Percentiles rank a stretch among this genome's conserved stretches.
Conservation (phyloP, 2,113 vertebrate species). For the Hippocampus comes region DNA sequence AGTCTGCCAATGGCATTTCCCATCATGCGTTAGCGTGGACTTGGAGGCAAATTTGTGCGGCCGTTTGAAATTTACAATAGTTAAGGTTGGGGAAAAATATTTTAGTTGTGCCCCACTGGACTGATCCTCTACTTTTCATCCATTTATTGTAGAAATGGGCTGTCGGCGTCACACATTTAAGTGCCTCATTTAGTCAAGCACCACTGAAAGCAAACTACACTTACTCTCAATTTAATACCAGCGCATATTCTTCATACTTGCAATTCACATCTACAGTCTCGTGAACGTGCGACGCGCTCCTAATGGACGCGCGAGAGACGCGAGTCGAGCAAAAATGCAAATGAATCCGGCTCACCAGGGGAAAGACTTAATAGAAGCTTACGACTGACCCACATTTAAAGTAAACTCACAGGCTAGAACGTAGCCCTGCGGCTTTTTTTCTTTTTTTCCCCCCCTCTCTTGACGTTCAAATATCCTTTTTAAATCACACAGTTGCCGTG, state of each 20-base stretch:
- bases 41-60: too few species aligned
- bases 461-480: constrained; percentile 60
- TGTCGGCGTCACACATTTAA: constrained; percentile 28
- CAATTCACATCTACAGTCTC: constrained; percentile 29
- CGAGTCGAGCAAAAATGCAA: constrained; percentile 57
- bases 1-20: too few species aligned
- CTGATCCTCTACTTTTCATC: not conserved
- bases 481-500: constrained; percentile 67
- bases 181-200: constrained; percentile 35
- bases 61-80: too few species aligned
- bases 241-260: constrained; percentile 48
- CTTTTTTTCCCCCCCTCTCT: constrained; percentile 44
- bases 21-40: too few species aligned
- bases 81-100: too few species aligned
- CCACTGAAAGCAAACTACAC: constrained; percentile 34
- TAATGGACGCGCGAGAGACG: constrained; percentile 42
- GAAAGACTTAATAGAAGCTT: constrained; percentile 66
- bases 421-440: constrained; percentile 57
- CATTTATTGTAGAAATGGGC: constrained; percentile 18
- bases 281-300: constrained; percentile 21
- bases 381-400: constrained; percentile 71
- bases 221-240: constrained; percentile 19
- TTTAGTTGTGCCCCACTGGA: too few species aligned
- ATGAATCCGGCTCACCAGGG: constrained; percentile 58
- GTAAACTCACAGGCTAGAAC: constrained; percentile 56